Conservation (phyloP, 2,113 vertebrate species). For the Brienomyrus longianalis region DNA sequence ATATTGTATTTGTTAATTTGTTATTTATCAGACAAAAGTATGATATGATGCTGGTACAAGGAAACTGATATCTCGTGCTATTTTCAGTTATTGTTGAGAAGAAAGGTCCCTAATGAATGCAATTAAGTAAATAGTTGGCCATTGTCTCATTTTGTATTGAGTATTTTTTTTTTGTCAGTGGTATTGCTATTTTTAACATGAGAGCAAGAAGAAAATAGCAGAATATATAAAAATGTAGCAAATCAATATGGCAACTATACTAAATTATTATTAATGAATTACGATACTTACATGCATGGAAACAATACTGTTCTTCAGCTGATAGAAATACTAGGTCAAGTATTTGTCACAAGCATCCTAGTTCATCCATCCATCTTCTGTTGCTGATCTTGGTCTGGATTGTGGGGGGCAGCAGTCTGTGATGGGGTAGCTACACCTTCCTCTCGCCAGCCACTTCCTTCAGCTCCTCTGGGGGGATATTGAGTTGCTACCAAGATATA, state of each 20-base stretch:
- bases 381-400: no score
- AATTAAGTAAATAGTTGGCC: not conserved
- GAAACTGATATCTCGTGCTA: not conserved
- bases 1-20: not conserved
- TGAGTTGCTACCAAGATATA: no score
- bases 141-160: not conserved
- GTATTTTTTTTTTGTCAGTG: not conserved
- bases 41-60: not conserved
- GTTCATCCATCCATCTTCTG: not conserved
- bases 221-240: not conserved
- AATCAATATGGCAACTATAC: not conserved
- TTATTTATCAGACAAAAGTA: not conserved
- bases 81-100: not conserved
- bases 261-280: not conserved
- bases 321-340: not conserved
- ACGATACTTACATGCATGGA: not conserved
- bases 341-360: not conserved
- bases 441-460: no score
- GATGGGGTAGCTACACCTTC: no score
- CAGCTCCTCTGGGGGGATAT: no score
- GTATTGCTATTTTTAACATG: not conserved
- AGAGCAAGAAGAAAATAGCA: not conserved
- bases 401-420: no score
- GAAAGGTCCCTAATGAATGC: not conserved
- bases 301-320: not conserved